phyloP scores from a whole-genome alignment of 2,797 vertebrate species.

The Salarias fasciatus region DNA sequence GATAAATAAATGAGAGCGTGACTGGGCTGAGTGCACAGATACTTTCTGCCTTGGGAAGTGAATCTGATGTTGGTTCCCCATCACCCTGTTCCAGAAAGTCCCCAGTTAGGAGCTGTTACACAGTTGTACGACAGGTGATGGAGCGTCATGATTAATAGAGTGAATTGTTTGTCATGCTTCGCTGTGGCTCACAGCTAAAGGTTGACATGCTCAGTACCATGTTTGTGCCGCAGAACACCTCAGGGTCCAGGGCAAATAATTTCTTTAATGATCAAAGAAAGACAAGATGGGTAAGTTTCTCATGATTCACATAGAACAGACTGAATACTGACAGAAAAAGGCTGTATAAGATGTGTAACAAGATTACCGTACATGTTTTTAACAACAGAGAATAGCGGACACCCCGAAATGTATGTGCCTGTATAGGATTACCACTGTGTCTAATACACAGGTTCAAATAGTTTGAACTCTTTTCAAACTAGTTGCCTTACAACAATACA shows the following conservation, averaged over 20 bases:
- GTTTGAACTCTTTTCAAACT: too few species aligned
- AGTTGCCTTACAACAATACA: too few species aligned
- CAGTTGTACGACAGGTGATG: conserved; percentile 45
- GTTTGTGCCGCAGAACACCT: conserved; percentile 80
- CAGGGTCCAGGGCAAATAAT: conserved; percentile 83
- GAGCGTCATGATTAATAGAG: conserved; percentile 65
- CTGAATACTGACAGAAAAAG: background rate
- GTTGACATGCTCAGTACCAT: conserved; percentile 79
- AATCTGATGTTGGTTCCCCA: conserved; percentile 50
- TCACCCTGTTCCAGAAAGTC: conserved; percentile 45
- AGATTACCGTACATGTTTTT: too few species aligned
- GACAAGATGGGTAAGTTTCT: conserved; percentile 72
- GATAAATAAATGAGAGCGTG: conserved; percentile 40
- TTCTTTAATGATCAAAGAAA: conserved; percentile 79
- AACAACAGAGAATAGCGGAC: too few species aligned
- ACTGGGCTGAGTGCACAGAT: conserved; percentile 42
- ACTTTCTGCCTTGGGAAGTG: conserved; percentile 26
- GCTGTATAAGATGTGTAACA: too few species aligned
- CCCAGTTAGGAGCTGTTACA: conserved; percentile 58
- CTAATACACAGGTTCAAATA: too few species aligned
- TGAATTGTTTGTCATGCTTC: conserved; percentile 76
- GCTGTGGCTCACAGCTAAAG: conserved; percentile 68
- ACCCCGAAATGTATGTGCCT: too few species aligned
- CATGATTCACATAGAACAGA: conserved; percentile 48
- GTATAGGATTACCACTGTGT: too few species aligned